Base-by-base conservation (phyloP, 2,888 invertebrate genomes). In the Oscheius sp. region DNA sequence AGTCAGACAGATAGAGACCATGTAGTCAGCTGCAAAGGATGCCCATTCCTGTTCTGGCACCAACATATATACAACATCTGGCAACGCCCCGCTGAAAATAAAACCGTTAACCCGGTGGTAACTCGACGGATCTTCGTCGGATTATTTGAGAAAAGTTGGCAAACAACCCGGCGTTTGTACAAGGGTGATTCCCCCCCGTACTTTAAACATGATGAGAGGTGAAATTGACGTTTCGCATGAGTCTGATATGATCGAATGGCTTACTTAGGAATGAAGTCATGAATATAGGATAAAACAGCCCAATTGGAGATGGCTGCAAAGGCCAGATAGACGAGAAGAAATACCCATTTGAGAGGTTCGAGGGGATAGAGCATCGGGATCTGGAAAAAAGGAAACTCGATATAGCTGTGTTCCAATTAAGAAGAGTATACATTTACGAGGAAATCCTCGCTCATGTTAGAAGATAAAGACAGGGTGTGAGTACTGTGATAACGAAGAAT, bases 211-310 rank as follows among this genome's bases (percentile, higher is more conserved):
- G 12, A 41, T 41, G 41, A 41, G n/a, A n/a, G n/a, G n/a, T n/a
- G n/a, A n/a, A n/a, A n/a, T n/a, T n/a, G n/a, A n/a, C n/a, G n/a
- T n/a, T n/a, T n/a, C n/a, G n/a, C n/a, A n/a, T n/a, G n/a, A n/a
- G n/a, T n/a, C n/a, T n/a, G n/a, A n/a, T n/a, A n/a, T n/a, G n/a
- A n/a, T n/a, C 36, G 14, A 9, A 17, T 12, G 3, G 33, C 73
- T 33, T 33, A 82, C 82, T 84, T 69, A 2, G 83, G 82, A 30
- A 82, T 80, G 63, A 77, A 76, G 62, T 85, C 85, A 66, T 85
- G 85, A 24, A 83, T 83, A 61, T 80, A 82, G 36, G 84, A 80
- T 9, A 85, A 71, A 6, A 82, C 84, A 6, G 82, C 79, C 85
- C 84, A 85, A 67, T 85, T 85, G n/a, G 81, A 80, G 26, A 82